These are phyloP conservation scores for Cyclargus thomasi DNA, from an alignment of 1,140 invertebrate species.

Conservation along the genomic window DNA sequence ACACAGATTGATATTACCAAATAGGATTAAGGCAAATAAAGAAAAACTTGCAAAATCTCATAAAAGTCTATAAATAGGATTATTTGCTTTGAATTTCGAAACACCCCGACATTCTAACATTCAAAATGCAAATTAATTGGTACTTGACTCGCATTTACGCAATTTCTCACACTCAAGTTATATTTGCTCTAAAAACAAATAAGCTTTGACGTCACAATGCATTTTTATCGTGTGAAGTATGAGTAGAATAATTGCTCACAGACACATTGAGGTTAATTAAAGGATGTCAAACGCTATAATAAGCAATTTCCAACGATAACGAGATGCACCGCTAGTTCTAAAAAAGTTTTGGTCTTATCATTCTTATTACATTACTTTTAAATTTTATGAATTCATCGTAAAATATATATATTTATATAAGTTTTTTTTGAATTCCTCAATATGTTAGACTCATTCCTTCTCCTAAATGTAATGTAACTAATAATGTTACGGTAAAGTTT, in stretches of 20 bases:
- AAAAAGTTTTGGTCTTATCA: no score
- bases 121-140: neutral
- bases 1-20: neutral
- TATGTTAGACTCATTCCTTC: no score
- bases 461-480: no score
- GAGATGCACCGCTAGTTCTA: no score
- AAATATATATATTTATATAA: no score
- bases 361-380: no score
- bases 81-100: neutral
- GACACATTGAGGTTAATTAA: neutral
- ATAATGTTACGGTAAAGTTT: no score
- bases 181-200: neutral
- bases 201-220: neutral
- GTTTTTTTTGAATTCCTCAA: no score
- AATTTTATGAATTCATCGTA: no score
- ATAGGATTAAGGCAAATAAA: neutral
- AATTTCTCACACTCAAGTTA: neutral
- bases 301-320: no score
- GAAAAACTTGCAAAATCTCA: neutral
- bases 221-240: neutral
- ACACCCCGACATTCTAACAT: neutral
- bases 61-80: neutral
- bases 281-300: no score
- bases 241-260: neutral
- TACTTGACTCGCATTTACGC: neutral